phyloP scores from a whole-genome alignment of 1,140 invertebrate genomes.

The Cyrtorhinus lividipennis region DNA sequence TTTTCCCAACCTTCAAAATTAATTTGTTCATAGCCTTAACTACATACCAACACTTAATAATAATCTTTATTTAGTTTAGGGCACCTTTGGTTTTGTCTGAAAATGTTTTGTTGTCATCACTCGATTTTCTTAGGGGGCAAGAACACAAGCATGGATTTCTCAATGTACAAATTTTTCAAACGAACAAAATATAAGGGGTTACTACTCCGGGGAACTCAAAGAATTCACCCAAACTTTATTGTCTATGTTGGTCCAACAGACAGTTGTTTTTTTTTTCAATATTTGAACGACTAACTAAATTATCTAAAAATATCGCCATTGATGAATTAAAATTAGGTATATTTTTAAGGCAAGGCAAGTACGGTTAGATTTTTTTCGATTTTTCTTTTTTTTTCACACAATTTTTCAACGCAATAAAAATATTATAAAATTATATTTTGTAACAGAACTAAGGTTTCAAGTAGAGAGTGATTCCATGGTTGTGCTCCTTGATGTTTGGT shows the following conservation, averaged over 20 bases:
- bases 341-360: slow-evolving; percentile 1
- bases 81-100: slow-evolving; percentile 25
- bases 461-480: slow-evolving; percentile 16
- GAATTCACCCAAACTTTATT: slow-evolving; percentile 17
- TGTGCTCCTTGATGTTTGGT: slow-evolving; percentile 12
- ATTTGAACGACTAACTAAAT: slow-evolving; percentile 6
- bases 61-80: slow-evolving; percentile 22
- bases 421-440: slow-evolving; percentile 1
- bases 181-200: too few relatives aligned
- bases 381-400: not conserved
- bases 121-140: slow-evolving; percentile 17
- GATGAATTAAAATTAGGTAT: not conserved
- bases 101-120: slow-evolving; percentile 13
- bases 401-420: slow-evolving; percentile 3
- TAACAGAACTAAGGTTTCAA: not conserved
- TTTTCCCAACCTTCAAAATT: not conserved
- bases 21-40: slow-evolving; percentile 18
- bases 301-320: slow-evolving; percentile 9
- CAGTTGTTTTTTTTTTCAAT: slow-evolving; percentile 4
- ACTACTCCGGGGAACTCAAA: too few relatives aligned
- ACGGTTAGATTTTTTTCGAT: not conserved
- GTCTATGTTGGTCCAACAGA: slow-evolving; percentile 20
- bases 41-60: slow-evolving; percentile 18
- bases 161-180: too few relatives aligned
- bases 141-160: slow-evolving; percentile 20